These are phyloP conservation scores for Origma solitaria DNA, from an alignment of 2,113 vertebrate genomes.

Conservation along the genomic window DNA sequence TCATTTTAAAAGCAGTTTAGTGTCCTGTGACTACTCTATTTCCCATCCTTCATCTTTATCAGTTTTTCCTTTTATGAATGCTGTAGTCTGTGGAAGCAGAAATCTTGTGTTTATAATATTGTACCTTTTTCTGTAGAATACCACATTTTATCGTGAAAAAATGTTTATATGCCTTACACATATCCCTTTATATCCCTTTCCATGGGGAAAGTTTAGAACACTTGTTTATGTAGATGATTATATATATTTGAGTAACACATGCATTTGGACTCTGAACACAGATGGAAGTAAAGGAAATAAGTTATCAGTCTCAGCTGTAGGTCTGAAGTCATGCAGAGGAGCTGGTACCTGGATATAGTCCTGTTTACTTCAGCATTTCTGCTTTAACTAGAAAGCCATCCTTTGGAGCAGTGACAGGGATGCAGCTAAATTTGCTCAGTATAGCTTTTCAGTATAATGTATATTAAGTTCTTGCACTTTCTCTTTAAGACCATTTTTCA, in stretches of 20 bases:
- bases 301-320: background rate
- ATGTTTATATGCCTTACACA: background rate
- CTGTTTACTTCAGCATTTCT: background rate
- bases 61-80: background rate
- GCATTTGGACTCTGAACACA: background rate
- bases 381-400: background rate
- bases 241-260: background rate
- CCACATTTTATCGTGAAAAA: background rate
- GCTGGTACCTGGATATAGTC: background rate
- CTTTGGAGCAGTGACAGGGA: background rate
- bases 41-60: background rate
- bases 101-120: background rate
- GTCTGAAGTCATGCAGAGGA: background rate
- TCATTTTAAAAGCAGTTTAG: background rate
- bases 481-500: background rate
- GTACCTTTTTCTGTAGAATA: rapidly evolving
- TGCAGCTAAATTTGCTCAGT: background rate
- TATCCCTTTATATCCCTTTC: too few species aligned
- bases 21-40: background rate
- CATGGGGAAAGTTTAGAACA: background rate
- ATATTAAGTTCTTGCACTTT: background rate
- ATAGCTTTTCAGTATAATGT: background rate
- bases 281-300: background rate
- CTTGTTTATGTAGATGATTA: background rate
- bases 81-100: background rate